Base-by-base conservation (phyloP, 2,888 invertebrate species). In the Spisula subtruncata region DNA sequence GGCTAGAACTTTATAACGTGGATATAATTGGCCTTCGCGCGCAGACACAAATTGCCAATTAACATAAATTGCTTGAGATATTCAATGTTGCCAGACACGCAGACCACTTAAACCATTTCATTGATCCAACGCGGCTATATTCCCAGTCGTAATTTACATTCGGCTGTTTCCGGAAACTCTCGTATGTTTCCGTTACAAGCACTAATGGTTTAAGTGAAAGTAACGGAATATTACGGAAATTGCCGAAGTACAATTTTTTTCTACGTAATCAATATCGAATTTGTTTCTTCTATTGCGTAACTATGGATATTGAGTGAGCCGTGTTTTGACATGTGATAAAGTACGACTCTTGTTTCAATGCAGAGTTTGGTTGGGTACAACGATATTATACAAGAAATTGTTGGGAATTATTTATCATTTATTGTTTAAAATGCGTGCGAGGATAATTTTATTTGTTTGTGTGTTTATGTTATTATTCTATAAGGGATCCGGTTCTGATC, bases 81-180 rank as follows among this genome's bases (percentile, higher is more conserved):
- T 35, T 16, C 18, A 32, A 32, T 18, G 32, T 35, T 35, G 16
- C 75, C 75, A 75, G 75, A 75, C 75, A 35, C n/a, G 29, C 75
- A 5, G 12, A 75, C 75, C 75, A 75, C 75, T 75, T 75, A 75
- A 75, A 32, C 25, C 32, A 75, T 75, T 75, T 75, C 75, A 75
- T 75, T 75, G 75, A 75, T 75, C 75, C 32, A 75, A 4, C 14
- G 4, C 71, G 32, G 29, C 5, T 25, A 32, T n/a, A n/a, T 66
- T 25, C 60, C 25, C 60, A 60, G 60, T 60, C 60, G 71, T 16
- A 32, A 32, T 71, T 71, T 25, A 75, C 29, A 14, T 10, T 75
- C 75, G 75, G 75, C 35, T 16, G 18, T 75, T 32, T 75, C 35
- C 75, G 75, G 29, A 32, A 35, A 10, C 8, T 18, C 2, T 32